These are phyloP conservation scores for Aplodontia rufa DNA, from an alignment of 2,113 vertebrate genomes.

Conservation along the genomic window DNA sequence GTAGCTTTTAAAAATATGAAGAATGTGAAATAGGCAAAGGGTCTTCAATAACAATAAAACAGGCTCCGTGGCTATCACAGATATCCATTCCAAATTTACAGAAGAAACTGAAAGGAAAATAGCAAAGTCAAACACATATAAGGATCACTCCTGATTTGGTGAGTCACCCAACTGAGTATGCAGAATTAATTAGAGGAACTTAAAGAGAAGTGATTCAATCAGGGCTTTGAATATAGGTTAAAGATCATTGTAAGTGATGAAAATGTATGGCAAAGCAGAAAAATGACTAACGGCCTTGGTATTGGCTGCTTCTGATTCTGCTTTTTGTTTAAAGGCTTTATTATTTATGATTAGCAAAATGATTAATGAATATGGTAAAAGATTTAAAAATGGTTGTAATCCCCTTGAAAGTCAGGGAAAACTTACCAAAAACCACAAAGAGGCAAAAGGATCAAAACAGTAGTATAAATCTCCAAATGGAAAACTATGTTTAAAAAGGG, in stretches of 20 bases:
- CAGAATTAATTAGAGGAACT: conserved; percentile 39
- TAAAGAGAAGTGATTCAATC: neutral
- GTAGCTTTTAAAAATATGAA: neutral
- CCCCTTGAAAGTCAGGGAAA: neutral
- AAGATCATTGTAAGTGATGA: neutral
- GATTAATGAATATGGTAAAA: neutral
- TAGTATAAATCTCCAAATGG: neutral
- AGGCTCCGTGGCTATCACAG: neutral
- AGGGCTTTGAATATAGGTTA: neutral
- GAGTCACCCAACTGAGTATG: neutral
- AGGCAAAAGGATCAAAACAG: neutral
- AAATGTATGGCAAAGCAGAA: neutral
- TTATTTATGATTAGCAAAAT: conserved; percentile 22
- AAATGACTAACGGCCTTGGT: neutral
- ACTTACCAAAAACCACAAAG: neutral
- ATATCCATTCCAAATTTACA: neutral
- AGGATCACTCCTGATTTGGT: neutral
- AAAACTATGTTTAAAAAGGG: neutral
- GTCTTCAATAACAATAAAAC: neutral
- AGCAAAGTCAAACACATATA: neutral
- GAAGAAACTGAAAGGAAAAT: neutral
- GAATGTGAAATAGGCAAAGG: neutral
- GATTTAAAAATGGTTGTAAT: neutral
- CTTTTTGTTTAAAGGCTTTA: conserved; percentile 3
- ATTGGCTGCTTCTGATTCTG: neutral